These are phyloP conservation scores for Nanger granti DNA, from an alignment of 2,113 vertebrate species.

Conservation along the genomic window DNA sequence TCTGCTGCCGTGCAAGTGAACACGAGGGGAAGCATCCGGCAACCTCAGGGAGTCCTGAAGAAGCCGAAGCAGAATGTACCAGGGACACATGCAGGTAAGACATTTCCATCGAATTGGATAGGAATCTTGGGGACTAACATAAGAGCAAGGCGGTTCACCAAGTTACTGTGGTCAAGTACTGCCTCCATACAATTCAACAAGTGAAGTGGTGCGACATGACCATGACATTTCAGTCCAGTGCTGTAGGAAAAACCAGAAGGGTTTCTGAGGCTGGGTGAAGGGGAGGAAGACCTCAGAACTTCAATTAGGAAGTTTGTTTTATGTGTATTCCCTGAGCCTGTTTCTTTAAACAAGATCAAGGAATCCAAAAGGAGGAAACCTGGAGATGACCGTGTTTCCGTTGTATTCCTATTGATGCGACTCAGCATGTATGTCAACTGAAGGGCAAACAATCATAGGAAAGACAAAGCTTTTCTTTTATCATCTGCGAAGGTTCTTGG, in stretches of 20 bases:
- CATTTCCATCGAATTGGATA: neutral
- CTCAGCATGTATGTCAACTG: slow-evolving; percentile 80
- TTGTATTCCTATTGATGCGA: slow-evolving; percentile 70
- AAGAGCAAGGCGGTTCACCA: neutral
- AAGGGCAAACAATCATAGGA: slow-evolving; percentile 79
- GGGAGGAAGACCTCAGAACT: slow-evolving; percentile 65
- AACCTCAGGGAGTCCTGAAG: slow-evolving; percentile 61
- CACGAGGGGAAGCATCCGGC: slow-evolving; percentile 15
- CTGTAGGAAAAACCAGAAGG: neutral
- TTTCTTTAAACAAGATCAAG: slow-evolving; percentile 64
- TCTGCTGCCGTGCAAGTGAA: neutral
- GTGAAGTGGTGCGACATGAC: slow-evolving; percentile 65
- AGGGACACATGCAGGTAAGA: slow-evolving; percentile 88
- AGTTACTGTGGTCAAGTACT: slow-evolving; percentile 56
- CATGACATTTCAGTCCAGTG: neutral
- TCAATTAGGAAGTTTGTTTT: slow-evolving; percentile 65
- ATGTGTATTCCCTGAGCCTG: slow-evolving; percentile 47
- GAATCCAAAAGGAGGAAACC: slow-evolving; percentile 58
- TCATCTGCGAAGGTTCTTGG: slow-evolving; percentile 52
- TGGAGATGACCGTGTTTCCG: slow-evolving; percentile 52
- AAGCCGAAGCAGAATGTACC: slow-evolving; percentile 81
- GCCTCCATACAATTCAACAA: slow-evolving; percentile 74
- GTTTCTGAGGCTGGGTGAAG: slow-evolving; percentile 31
- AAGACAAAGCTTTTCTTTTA: slow-evolving; percentile 63
- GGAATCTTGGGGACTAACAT: neutral